Base-by-base conservation (phyloP, 2,797 vertebrate species). In the Dicrostonyx torquatus region DNA sequence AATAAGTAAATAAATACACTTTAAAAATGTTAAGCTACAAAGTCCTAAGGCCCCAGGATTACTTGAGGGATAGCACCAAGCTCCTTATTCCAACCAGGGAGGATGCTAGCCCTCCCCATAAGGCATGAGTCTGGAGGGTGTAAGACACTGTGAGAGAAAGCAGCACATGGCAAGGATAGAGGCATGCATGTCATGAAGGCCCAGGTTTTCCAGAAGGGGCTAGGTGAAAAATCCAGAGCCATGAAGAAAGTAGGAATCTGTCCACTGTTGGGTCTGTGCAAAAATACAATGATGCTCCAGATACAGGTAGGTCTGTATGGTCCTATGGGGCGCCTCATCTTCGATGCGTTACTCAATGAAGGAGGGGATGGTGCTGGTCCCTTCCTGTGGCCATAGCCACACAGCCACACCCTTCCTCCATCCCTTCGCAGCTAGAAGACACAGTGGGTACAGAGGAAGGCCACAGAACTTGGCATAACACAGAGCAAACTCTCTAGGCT, bases 151-250 rank as follows among this genome's bases (percentile, higher is more conserved):
- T 22, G 37, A 53, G 37, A 72, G 15, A n/a, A 40, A n/a, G 40
- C 5, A 31, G 40, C 29, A 6, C 6, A 15, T 15, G 24, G 18
- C 64, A 31, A 43, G 43, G n/a, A 24, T 37, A 76, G 58, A 75
- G n/a, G 26, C 53, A 12, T 0, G 0, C 14, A 3, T 17, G 11
- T 58, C 64, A 50, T 24, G 0, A 6, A 87, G 75, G 62, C 29
- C 62, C 29, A 20, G 72, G 13, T 34, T 31, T 55, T 15, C 68
- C 29, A 43, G 26, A 50, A 12, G 53, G 45, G 68, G 24, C 14
- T n/a, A 37, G 22, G 43, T 18, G 60, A 12, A 10, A 15, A 13
- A 29, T 13, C 79, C n/a, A 66, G 15, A 64, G 43, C 43, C 43
- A 34, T 20, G 40, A 29, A 26, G 9, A 83, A 66, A 20, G 43